phyloP scores from a whole-genome alignment of 2,113 vertebrate genomes.

The Deroptyus accipitrinus region DNA sequence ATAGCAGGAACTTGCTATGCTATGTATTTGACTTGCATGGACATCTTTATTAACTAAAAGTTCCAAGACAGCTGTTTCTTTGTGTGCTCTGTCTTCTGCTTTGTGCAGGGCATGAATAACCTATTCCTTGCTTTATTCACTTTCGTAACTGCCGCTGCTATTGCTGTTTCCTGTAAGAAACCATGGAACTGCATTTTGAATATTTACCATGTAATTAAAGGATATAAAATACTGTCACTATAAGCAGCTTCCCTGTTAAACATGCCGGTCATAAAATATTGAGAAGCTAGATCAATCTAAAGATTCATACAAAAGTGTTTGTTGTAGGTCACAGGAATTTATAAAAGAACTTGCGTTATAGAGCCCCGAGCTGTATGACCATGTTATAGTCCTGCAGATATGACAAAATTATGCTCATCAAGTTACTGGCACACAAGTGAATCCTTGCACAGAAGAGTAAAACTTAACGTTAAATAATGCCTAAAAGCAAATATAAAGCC shows the following conservation, averaged over 20 bases:
- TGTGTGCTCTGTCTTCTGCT: not conserved
- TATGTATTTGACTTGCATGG: not conserved
- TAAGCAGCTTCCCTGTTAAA: constrained; percentile 30
- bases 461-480: constrained; percentile 45
- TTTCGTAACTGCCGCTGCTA: not conserved
- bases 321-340: constrained; percentile 45
- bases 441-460: not conserved
- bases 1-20: not conserved
- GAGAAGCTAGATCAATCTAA: constrained; percentile 8
- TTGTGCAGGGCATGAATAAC: not conserved
- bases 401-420: not conserved
- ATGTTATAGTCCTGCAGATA: not conserved
- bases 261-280: constrained; percentile 34
- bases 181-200: not conserved
- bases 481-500: constrained; percentile 31
- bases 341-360: not conserved
- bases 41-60: not conserved
- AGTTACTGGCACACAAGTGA: not conserved
- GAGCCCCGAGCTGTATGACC: not conserved
- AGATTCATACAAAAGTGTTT: not conserved
- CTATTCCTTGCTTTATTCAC: not conserved
- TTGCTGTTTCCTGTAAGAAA: not conserved
- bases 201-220: constrained; percentile 26
- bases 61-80: not conserved
- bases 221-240: not conserved